Base-by-base conservation (phyloP, 2,888 invertebrate species). In the Dione juno region DNA sequence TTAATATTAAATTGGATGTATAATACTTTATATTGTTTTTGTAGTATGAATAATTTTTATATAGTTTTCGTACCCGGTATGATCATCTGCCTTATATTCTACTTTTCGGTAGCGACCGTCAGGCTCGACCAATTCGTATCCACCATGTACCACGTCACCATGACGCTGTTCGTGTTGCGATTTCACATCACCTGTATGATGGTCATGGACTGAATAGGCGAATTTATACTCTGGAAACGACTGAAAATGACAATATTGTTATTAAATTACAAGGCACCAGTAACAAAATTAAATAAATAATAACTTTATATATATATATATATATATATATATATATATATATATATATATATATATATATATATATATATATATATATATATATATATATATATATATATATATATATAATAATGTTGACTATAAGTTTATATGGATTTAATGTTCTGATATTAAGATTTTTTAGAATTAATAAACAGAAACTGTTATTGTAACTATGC, bases 81-180 rank as follows among this genome's bases (percentile, higher is more conserved):
- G 92, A 76, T 94, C 94, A 77, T 95, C 95, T 48, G 95, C 95
- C 81, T 93, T 94, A 87, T 95, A 95, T 78, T 95, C 94, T 37
- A 95, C 95, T 80, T 94, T 95, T 80, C 95, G 92, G 81, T 92
- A 88, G 66, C 95, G 93, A 79, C 95, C 95, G 78, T 95, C 95
- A 13, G 95, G 95, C 79, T 95, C 95, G 41, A 95, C 88, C 10
- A 95, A 90, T 74, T 94, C 94, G 81, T 95, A 95, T 19, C 94
- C 94, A 52, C 95, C 95, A 81, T 94, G 93, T 61, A 95, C 95
- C 16, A 94, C 82, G 82, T 95, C 94, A 0, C 95, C 95, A 83
- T 94, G 93, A 1, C 92, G 88, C 21, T 87, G 83, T 81, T 94
- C 94, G 68, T 93, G 91, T 77, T 94, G 94, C 9, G 89, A 85